phyloP scores from a whole-genome alignment of 2,888 invertebrate genomes.

The Graphium colonna region DNA sequence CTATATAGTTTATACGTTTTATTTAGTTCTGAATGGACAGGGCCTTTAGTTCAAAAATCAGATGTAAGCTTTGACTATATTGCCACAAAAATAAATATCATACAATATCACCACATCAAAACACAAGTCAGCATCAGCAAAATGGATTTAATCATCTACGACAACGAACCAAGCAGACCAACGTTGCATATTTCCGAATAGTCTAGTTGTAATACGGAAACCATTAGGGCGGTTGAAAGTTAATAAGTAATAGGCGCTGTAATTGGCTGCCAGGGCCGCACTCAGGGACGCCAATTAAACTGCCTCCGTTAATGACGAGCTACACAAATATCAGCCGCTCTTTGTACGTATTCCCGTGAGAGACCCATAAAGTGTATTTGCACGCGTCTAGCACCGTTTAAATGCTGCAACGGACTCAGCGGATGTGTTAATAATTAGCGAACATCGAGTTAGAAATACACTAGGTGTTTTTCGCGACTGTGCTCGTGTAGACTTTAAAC shows the following conservation, averaged over 20 bases:
- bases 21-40: no score
- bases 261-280: conserved; percentile 54
- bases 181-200: conserved; percentile 42
- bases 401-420: conserved; percentile 2
- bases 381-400: conserved; percentile 8
- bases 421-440: not conserved
- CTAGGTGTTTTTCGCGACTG: no score
- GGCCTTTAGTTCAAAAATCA: no score
- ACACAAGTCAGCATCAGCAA: no score
- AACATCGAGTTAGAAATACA: no score
- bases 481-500: no score
- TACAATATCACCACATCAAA: no score
- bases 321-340: conserved; percentile 23
- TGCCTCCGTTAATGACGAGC: conserved; percentile 24
- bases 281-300: conserved; percentile 28
- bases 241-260: conserved; percentile 59
- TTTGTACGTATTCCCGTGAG: conserved; percentile 16
- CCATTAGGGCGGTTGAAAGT: conserved; percentile 63
- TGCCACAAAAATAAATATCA: no score
- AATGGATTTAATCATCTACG: no score
- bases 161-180: not conserved
- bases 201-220: conserved; percentile 54
- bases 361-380: conserved; percentile 11
- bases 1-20: no score
- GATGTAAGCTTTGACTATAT: no score